Percentiles rank a stretch among this genome's conserved stretches.
Evolutionary conservation across 2,797 vertebrate species (phyloP).

Genomic region (Sebastes taczanowskii): DNA sequence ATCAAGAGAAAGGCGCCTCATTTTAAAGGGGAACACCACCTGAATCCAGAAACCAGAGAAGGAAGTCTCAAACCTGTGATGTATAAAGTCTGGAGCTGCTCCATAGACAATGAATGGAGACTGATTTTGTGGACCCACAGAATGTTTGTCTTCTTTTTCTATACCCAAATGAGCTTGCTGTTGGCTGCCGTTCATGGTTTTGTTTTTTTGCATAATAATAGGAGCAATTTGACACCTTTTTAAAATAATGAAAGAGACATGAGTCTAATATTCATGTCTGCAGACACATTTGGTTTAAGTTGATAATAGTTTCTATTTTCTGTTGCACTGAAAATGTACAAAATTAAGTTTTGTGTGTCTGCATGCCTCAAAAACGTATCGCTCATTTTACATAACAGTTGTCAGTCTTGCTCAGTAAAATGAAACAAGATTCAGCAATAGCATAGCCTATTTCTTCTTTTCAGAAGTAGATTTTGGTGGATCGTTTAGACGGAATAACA

Average conservation of each 20-base stretch:
- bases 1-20: not conserved
- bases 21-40: not conserved
- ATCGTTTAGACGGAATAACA: too few relatives aligned
- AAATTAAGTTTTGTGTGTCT: not conserved
- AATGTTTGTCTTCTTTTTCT: too few relatives aligned
- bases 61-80: too few relatives aligned
- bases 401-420: not conserved
- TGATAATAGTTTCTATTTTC: not conserved
- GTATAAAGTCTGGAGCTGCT: too few relatives aligned
- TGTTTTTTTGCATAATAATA: not conserved
- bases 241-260: not conserved
- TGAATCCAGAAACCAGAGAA: too few relatives aligned
- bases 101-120: too few relatives aligned
- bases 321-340: not conserved
- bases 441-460: too few relatives aligned
- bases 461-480: too few relatives aligned
- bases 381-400: not conserved
- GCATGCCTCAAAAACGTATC: not conserved
- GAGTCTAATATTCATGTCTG: not conserved
- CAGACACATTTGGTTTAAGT: not conserved
- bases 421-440: too few relatives aligned
- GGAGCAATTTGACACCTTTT: not conserved
- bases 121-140: too few relatives aligned
- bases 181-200: too few relatives aligned
- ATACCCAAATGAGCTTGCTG: too few relatives aligned